These are phyloP conservation scores for Hirudo medicinalis DNA, from an alignment of 1,140 invertebrate species.

Conservation along the genomic window DNA sequence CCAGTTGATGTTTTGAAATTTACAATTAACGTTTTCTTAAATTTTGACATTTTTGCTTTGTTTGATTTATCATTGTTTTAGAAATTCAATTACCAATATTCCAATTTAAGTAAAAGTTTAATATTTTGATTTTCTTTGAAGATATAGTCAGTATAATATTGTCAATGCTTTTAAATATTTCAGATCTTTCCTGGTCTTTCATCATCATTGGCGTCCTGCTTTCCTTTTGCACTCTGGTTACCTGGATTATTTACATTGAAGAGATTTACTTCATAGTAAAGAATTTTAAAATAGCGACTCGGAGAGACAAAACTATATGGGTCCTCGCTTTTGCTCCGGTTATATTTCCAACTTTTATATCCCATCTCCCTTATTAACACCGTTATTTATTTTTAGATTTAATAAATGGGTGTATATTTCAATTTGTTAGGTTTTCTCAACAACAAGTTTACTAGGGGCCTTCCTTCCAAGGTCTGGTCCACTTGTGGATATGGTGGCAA, in stretches of 20 bases:
- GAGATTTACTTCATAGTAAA: neutral
- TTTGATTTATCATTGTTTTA: too few relatives aligned
- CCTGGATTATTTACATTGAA: neutral
- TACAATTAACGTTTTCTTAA: too few relatives aligned
- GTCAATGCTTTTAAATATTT: neutral
- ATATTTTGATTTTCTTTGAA: too few relatives aligned
- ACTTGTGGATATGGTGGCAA: conserved; percentile 15
- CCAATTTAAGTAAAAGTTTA: too few relatives aligned
- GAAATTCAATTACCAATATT: too few relatives aligned
- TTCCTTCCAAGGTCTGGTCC: conserved; percentile 14
- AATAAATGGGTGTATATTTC: neutral
- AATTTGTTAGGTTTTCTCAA: conserved; percentile 7
- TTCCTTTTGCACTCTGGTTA: neutral
- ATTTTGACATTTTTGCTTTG: too few relatives aligned
- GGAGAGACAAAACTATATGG: conserved; percentile 10
- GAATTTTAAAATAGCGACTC: neutral
- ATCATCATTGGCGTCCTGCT: neutral
- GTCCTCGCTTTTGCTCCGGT: conserved; percentile 8
- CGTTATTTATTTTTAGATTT: neutral
- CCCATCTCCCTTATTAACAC: neutral
- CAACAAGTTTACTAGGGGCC: conserved; percentile 6
- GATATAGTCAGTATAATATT: neutral
- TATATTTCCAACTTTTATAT: neutral
- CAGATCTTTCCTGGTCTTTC: neutral
- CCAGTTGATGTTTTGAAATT: too few relatives aligned